Evolutionary conservation across 2,888 invertebrate genomes (phyloP).

Genomic region (Noctuana brunneofusca): DNA sequence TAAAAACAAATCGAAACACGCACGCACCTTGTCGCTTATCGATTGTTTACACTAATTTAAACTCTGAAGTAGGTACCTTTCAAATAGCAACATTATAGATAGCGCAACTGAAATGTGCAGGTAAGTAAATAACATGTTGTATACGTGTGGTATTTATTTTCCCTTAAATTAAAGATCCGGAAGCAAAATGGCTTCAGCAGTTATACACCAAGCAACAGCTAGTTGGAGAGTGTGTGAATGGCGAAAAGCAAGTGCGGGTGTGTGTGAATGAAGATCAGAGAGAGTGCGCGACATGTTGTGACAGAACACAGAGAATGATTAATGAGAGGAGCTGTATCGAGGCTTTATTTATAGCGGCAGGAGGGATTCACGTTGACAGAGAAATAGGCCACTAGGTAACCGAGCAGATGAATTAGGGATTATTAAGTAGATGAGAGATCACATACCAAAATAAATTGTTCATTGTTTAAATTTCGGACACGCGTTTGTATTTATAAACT

Average conservation of each 20-base stretch:
- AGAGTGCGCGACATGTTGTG: conserved; percentile 70
- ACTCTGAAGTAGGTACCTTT: no score
- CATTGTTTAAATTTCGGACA: not conserved
- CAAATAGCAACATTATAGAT: not conserved
- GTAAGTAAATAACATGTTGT: no score
- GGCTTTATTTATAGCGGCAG: conserved; percentile 66
- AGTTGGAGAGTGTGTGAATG: conserved; percentile 52
- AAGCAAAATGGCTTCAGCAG: conserved; percentile 51
- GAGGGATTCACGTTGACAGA: conserved; percentile 60
- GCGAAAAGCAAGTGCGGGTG: conserved; percentile 28
- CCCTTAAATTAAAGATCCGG: conserved; percentile 40
- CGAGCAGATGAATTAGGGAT: conserved; percentile 13
- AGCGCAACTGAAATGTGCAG: not conserved
- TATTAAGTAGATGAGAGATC: conserved; percentile 11
- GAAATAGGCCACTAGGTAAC: conserved; percentile 66
- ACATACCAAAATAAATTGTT: not conserved
- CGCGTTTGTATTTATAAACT: conserved; percentile 1
- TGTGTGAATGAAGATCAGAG: conserved; percentile 60
- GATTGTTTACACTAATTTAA: no score
- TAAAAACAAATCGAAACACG: not conserved
- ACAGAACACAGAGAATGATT: conserved; percentile 71
- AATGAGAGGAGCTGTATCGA: conserved; percentile 68
- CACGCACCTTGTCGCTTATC: no score
- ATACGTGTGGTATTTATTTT: no score
- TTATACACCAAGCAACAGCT: conserved; percentile 39